These are phyloP conservation scores for Ophiothrix spiculata DNA, from an alignment of 35 echinoderm and acorn worm genomes.

Conservation along the genomic window DNA sequence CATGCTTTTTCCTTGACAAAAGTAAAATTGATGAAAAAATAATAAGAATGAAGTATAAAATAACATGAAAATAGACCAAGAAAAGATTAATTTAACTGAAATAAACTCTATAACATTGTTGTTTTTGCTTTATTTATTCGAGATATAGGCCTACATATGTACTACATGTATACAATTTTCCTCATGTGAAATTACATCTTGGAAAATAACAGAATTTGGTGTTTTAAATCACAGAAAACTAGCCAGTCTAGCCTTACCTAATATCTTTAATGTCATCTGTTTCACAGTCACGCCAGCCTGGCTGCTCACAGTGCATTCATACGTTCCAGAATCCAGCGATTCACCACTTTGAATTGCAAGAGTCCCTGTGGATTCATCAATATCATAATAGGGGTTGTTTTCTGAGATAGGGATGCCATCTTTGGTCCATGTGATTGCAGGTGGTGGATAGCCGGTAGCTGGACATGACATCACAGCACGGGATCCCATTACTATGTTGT, in stretches of 20 bases:
- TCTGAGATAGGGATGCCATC: constrained; percentile 54
- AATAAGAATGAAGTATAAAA: too few species aligned
- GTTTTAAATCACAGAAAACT: too few species aligned
- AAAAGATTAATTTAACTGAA: too few species aligned
- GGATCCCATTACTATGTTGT: constrained; percentile 20
- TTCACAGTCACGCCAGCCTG: constrained; percentile 54
- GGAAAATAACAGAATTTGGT: too few species aligned
- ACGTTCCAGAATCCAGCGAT: constrained; percentile 55
- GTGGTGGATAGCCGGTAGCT: constrained; percentile 67
- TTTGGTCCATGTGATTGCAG: constrained; percentile 71
- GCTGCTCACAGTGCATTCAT: constrained; percentile 68
- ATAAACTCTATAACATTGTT: too few species aligned
- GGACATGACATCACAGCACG: constrained; percentile 55
- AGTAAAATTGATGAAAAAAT: too few species aligned
- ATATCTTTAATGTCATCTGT: constrained; percentile 51
- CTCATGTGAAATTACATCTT: too few species aligned
- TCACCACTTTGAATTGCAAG: constrained; percentile 35
- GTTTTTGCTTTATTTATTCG: too few species aligned
- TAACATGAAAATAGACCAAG: background rate
- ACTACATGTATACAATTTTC: too few species aligned
- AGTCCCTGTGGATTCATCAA: constrained; percentile 51
- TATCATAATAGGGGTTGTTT: constrained; percentile 57
- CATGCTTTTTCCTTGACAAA: too few species aligned
- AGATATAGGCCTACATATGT: too few species aligned
- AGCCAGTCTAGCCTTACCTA: constrained; percentile 22